phyloP scores from a whole-genome alignment of 2,888 invertebrate genomes.

The Allygus modestus region DNA sequence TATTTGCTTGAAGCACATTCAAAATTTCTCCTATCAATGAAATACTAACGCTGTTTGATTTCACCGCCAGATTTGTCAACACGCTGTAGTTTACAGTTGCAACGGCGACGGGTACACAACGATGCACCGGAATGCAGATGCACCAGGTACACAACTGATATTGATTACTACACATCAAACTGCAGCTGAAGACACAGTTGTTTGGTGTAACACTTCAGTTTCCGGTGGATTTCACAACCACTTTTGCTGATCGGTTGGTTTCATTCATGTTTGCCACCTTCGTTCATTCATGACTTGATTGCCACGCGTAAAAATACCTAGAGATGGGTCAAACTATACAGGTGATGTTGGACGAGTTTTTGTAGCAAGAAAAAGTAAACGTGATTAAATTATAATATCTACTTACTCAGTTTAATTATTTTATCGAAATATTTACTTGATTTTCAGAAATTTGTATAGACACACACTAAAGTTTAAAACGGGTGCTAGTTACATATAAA shows the following conservation, averaged over 20 bases:
- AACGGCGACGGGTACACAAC: background rate
- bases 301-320: background rate
- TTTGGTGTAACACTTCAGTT: slow-evolving; percentile 45
- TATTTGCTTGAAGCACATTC: too few species aligned
- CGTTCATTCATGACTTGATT: slow-evolving; percentile 20
- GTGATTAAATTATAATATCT: too few species aligned
- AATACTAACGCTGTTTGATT: background rate
- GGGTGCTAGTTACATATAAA: too few species aligned
- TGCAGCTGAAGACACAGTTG: background rate
- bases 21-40: background rate
- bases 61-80: background rate
- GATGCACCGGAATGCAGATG: background rate
- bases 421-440: too few species aligned
- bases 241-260: slow-evolving; percentile 44
- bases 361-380: too few species aligned
- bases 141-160: background rate
- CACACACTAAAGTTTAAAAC: too few species aligned
- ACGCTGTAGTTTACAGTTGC: background rate
- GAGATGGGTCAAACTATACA: too few species aligned
- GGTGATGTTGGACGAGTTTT: too few species aligned
- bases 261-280: slow-evolving; percentile 49
- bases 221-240: slow-evolving; percentile 52
- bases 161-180: slow-evolving; percentile 11
- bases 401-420: too few species aligned
- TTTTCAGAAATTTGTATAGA: too few species aligned